Conservation (phyloP, 2,113 vertebrate genomes). For the Anguilla rostrata region DNA sequence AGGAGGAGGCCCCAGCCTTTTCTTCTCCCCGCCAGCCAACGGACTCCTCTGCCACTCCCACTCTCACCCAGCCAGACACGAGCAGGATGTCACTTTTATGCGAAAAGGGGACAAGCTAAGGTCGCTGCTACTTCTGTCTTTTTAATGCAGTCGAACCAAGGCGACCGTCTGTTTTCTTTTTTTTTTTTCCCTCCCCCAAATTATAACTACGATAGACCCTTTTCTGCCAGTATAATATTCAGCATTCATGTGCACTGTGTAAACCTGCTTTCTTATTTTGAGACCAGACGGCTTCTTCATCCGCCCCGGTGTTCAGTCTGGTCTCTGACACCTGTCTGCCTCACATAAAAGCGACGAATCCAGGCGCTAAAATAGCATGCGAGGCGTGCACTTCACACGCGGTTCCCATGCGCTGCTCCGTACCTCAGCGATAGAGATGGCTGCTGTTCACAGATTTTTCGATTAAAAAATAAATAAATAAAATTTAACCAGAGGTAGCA, state of each 20-base stretch:
- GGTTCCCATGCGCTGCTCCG: background rate
- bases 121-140: background rate
- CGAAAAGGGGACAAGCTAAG: background rate
- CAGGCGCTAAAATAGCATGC: background rate
- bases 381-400: background rate
- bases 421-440: background rate
- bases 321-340: background rate
- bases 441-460: background rate
- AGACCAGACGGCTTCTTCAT: background rate
- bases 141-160: background rate
- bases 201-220: background rate
- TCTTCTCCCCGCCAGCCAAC: constrained; percentile 51
- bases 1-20: constrained; percentile 42
- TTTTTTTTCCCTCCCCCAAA: background rate
- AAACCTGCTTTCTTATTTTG: background rate
- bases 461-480: background rate
- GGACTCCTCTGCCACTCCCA: constrained; percentile 43
- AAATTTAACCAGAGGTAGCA: background rate
- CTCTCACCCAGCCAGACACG: constrained; percentile 38
- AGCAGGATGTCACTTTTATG: constrained; percentile 24
- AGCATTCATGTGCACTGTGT: too few relatives aligned
- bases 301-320: background rate
- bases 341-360: background rate
- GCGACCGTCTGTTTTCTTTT: background rate
- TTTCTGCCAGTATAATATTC: background rate